Base-by-base conservation (phyloP, 2,888 invertebrate species). In the Polydrusus cervinus region DNA sequence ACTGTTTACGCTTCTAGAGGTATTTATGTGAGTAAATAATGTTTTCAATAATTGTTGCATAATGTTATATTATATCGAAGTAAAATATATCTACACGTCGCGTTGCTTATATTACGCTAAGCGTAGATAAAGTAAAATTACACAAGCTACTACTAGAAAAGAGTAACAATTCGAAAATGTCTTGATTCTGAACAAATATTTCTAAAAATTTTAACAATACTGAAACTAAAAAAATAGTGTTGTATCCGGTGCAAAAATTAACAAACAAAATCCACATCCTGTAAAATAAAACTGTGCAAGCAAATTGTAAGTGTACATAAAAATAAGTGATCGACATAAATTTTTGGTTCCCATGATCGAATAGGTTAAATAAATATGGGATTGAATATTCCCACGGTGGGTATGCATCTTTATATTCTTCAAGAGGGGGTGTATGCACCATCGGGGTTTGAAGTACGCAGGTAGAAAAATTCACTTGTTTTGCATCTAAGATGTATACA, bases 401-500 rank as follows among this genome's bases (percentile, higher is more conserved):
- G 25, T n/a, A 57, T 57, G 53, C 57, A 70, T 55, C 43, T 70
- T 70, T 49, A n/a, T n/a, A 43, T 34, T 38, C 25, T 30, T 25
- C 13, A 60, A 64, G 10, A 25, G 64, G 30, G 71, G 71, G 71
- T 64, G 71, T 71, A 64, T 45, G 55, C 64, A 70, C 71, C 53
- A 71, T 43, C 55, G 43, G 71, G 18, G 45, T 69, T 70, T 51
- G 6, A 25, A 68, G 57, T 68, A 45, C 14, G 55, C 71, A 72
- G 71, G 71, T 72, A 72, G 71, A 72, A 66, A 68, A 65, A 60
- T 72, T 72, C 71, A 72, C 71, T 72, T 72, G 71, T 57, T 66
- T 47, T 66, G 45, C 5, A 64, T 71, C 64, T 43, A 13, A 51
- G 47, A 30, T 53, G 53, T 62, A 62, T 72, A 72, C 49, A 72